Percentiles rank a stretch among this genome's conserved stretches.
These are phyloP conservation scores for Lymantria monacha DNA, from an alignment of 2,888 invertebrate species.

Conservation along the genomic window DNA sequence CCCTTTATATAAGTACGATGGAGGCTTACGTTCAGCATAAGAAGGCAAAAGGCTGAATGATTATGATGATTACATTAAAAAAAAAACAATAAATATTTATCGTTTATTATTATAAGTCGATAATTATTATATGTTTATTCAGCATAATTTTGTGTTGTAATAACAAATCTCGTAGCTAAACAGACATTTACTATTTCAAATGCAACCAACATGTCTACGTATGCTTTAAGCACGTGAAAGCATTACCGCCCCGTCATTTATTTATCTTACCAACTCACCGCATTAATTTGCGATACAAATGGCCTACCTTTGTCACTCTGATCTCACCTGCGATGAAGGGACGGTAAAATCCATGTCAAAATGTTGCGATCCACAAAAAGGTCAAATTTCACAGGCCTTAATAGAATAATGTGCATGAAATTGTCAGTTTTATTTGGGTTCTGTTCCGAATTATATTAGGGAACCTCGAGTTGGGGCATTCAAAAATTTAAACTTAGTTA, in stretches of 20 bases:
- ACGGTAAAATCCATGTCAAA: conserved; percentile 26
- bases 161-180: too few species aligned
- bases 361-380: conserved; percentile 16
- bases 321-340: conserved; percentile 28
- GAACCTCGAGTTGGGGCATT: neutral
- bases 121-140: too few species aligned
- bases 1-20: too few species aligned
- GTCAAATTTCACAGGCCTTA: conserved; percentile 23
- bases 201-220: neutral
- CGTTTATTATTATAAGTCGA: too few species aligned
- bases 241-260: conserved; percentile 20
- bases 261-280: conserved; percentile 26
- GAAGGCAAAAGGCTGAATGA: too few species aligned
- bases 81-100: too few species aligned
- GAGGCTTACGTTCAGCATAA: too few species aligned
- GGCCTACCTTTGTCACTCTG: conserved; percentile 41
- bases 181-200: too few species aligned
- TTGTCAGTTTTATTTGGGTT: conserved; percentile 24
- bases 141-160: too few species aligned
- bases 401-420: conserved; percentile 26
- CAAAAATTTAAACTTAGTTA: conserved; percentile 8
- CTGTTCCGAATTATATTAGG: conserved; percentile 19
- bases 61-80: too few species aligned
- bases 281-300: conserved; percentile 48
- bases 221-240: neutral